Evolutionary conservation across 1,140 invertebrate genomes (phyloP).

Genomic region (Cepaea nemoralis): DNA sequence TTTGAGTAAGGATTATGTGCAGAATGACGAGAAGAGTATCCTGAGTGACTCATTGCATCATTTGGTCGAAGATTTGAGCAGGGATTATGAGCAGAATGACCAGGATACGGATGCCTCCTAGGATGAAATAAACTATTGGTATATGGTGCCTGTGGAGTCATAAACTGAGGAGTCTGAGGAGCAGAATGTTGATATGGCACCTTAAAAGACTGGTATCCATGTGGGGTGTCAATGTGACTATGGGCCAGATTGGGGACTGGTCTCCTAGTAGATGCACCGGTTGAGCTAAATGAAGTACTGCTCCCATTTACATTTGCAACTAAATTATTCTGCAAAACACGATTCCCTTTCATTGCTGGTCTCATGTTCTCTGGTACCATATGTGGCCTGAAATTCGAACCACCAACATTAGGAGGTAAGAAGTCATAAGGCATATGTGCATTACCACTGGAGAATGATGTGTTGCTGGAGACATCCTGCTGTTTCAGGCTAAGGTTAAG

Average conservation of each 20-base stretch:
- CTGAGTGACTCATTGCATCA: neutral
- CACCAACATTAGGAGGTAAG: neutral
- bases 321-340: neutral
- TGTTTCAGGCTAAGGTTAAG: constrained; percentile 68
- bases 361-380: neutral
- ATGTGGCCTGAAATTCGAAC: constrained; percentile 2
- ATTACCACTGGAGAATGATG: neutral
- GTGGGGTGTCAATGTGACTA: constrained; percentile 33
- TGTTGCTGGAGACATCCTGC: constrained; percentile 33
- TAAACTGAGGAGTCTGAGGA: constrained; percentile 23
- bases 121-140: constrained; percentile 5
- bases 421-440: constrained; percentile 23
- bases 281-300: neutral
- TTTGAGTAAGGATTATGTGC: neutral
- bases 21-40: neutral
- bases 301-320: neutral
- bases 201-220: neutral
- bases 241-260: constrained; percentile 34
- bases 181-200: neutral
- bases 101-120: constrained; percentile 5
- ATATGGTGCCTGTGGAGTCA: constrained; percentile 10
- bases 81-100: too few species aligned
- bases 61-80: neutral
- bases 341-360: neutral
- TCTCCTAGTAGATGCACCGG: neutral